Evolutionary conservation across 2,888 invertebrate genomes (phyloP).

Genomic region (Perizoma affinitatum): DNA sequence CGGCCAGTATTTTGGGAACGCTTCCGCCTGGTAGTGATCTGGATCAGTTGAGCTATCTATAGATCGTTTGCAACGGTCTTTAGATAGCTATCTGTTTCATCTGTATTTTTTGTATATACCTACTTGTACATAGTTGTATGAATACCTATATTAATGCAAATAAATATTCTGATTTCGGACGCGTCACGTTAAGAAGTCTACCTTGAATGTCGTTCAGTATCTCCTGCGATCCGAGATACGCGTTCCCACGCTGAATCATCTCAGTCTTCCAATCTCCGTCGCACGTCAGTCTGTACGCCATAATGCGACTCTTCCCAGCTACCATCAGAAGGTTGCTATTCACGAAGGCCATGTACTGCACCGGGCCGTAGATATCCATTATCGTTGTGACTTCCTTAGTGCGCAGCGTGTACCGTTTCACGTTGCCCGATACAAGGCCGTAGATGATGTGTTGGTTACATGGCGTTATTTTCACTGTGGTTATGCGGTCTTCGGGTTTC

Average conservation of each 20-base stretch:
- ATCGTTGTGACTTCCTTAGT: conserved; percentile 63
- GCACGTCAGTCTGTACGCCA: conserved; percentile 62
- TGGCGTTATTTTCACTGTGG: conserved; percentile 73
- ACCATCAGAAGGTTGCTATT: conserved; percentile 65
- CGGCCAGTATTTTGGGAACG: too few relatives aligned
- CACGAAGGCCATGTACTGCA: conserved; percentile 70
- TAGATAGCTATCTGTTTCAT: too few relatives aligned
- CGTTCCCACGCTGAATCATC: conserved; percentile 71
- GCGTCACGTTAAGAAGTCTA: too few relatives aligned
- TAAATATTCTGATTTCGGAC: too few relatives aligned
- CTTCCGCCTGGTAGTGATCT: too few relatives aligned
- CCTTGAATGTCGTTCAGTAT: conserved; percentile 74
- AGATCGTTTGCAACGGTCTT: too few relatives aligned
- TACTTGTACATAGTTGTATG: too few relatives aligned
- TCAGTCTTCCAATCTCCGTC: conserved; percentile 64
- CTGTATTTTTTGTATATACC: too few relatives aligned
- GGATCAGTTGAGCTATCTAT: too few relatives aligned
- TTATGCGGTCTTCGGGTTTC: conserved; percentile 71
- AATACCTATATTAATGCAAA: too few relatives aligned
- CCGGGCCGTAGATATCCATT: conserved; percentile 70
- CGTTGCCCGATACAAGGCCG: conserved; percentile 69
- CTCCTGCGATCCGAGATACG: conserved; percentile 75
- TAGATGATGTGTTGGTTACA: conserved; percentile 81
- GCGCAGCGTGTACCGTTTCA: conserved; percentile 70
- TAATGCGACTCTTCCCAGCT: conserved; percentile 68